Evolutionary conservation across 2,888 invertebrate genomes (phyloP), one percentile per base, ranked within the genome.

Genomic region (Morpho deidamia): DNA sequence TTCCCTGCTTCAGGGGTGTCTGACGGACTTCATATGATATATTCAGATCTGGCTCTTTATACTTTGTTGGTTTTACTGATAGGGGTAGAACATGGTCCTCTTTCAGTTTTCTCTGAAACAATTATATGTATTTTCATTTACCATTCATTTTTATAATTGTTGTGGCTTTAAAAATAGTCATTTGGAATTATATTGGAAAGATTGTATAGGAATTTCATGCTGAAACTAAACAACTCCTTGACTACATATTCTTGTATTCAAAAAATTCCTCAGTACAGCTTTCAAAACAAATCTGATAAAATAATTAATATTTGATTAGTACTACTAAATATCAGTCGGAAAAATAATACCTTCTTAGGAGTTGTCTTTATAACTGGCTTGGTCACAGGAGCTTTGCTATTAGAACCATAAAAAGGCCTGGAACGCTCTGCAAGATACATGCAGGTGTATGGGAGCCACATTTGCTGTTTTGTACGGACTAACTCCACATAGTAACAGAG

Each of bases 401-500:
- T 62, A n/a, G 73, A 63, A 1, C 88, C 88, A 56, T 88, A 89
- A 59, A 83, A 89, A 0, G 88, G 88, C n/a, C 88, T 69, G 7
- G 81, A 82, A 1, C 88, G 64, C 47, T 76, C 83, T 12, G 88
- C 85, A 2, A 89, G 61, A 12, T 76, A 71, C 53, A 89, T 67
- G 34, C 80, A 70, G 8, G 88, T 87, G 59, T 86, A 88, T 0
- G 88, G 88, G 4, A 89, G 53, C 88, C 88, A 89, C 34, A 85
- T 64, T 41, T 64, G 68, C 23, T 81, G 68, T 38, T 78, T 83
- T 0, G 71, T 71, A 1, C 76, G 69, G 11, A 72, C 74, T 3
- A 79, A 80, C 56, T 89, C 81, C 23, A 87, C 85, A 61, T 77
- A 82, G 59, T 89, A 89, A 62, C 88, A 89, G 2, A 89, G 67